Evolutionary conservation across 2,797 vertebrate genomes (phyloP), one percentile per base, ranked within the genome.

Genomic region (Neosalanx taihuensis): DNA sequence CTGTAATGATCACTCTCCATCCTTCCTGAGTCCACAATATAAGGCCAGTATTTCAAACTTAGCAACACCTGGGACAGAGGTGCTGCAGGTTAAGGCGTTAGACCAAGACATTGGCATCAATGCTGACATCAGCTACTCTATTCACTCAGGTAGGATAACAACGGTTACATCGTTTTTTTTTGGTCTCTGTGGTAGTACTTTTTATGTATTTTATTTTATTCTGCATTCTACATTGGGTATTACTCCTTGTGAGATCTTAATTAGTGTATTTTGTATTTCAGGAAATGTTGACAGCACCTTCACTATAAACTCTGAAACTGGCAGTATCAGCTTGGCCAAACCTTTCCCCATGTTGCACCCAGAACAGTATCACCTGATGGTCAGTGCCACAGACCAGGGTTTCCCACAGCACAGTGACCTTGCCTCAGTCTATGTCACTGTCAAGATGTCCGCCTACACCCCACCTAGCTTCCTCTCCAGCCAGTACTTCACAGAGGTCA

Each of bases 31-130:
- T 70, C 81, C 92, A 31, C 91, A 91, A 29, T 98, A 98, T 0
- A 92, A 95, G 81, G 90, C 85, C 37, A 89, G 76, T 67, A 76
- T 96, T 71, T 89, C 92, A 64, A 94, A 95, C 82, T 84, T 90
- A 0, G 89, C 90, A 1, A 75, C 81, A 0, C n/a, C 73, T 0
- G 94, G 94, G 74, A 90, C 92, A 0, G 95, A 96, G 81, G 90
- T 99, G 29, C 51, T 96, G 6, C 92, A 91, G 85, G 94, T 98
- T 83, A 94, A 92, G 79, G 98, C 98, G 26, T 76, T 94, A 61
- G 96, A 98, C 86, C 93, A 89, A 30, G 97, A 99, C 88, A 88
- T 84, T 67, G 96, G 97, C 78, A 90, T 91, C 85, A 97, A 97
- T 0, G 95, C 95, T 9, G 92, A 96, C 78, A 89, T 98, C 82